Evolutionary conservation across 2,113 vertebrate genomes (phyloP).

Genomic region (Psittacus erithacus): DNA sequence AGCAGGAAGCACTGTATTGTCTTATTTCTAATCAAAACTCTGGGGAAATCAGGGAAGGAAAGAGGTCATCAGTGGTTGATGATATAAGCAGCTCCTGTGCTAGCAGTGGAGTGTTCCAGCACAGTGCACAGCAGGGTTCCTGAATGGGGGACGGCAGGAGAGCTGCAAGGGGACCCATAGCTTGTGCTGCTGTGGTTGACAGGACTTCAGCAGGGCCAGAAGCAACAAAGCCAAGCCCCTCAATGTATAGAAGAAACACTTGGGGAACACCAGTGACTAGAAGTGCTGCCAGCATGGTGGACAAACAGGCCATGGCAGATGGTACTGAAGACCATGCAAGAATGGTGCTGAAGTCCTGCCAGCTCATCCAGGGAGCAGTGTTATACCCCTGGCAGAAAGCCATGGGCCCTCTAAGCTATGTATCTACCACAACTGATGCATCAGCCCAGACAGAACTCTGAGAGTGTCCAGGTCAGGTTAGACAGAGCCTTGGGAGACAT

Average conservation of each 20-base stretch:
- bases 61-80: neutral
- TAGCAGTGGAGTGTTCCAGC: too few species aligned
- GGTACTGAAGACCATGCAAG: neutral
- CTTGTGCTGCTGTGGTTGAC: neutral
- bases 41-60: neutral
- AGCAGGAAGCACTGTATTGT: neutral
- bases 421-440: neutral
- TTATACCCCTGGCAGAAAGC: neutral
- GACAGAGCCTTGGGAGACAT: neutral
- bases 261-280: neutral
- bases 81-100: neutral
- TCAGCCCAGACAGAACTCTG: neutral
- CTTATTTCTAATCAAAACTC: neutral
- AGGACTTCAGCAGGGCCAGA: neutral
- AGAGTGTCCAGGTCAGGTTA: neutral
- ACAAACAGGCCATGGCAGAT: neutral
- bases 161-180: neutral
- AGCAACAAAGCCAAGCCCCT: neutral
- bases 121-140: neutral
- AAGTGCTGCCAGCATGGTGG: neutral
- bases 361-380: neutral
- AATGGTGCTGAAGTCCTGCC: neutral
- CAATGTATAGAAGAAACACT: neutral
- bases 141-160: neutral
- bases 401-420: neutral